Evolutionary conservation across 1,140 invertebrate genomes (phyloP).

Genomic region (Heliconius hewitsoni): DNA sequence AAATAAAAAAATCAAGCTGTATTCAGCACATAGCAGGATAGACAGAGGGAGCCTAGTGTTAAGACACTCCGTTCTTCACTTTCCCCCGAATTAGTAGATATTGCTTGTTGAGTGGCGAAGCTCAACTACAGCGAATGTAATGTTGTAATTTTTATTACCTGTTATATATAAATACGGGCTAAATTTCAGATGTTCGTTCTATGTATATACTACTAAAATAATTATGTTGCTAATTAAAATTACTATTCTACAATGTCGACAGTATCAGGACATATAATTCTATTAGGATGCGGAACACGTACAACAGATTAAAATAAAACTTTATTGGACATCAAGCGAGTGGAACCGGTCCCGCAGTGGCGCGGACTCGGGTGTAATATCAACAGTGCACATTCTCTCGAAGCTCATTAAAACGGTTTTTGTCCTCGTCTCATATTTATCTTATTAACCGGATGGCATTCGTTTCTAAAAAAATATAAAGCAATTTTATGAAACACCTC

Average conservation of each 20-base stretch:
- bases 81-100: too few relatives aligned
- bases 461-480: slow-evolving; percentile 55
- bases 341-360: slow-evolving; percentile 50
- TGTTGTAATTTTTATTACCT: too few relatives aligned
- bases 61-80: too few relatives aligned
- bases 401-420: slow-evolving; percentile 66
- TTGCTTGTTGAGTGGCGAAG: too few relatives aligned
- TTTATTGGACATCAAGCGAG: slow-evolving; percentile 27
- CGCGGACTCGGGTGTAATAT: slow-evolving; percentile 55
- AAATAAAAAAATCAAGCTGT: too few relatives aligned
- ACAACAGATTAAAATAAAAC: slow-evolving; percentile 6
- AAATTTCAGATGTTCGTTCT: too few relatives aligned
- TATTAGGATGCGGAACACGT: slow-evolving; percentile 39
- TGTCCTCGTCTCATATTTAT: slow-evolving; percentile 65
- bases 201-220: not conserved
- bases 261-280: slow-evolving; percentile 41
- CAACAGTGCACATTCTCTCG: slow-evolving; percentile 61
- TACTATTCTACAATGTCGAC: not conserved
- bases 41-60: too few relatives aligned
- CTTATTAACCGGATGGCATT: slow-evolving; percentile 55
- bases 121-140: too few relatives aligned
- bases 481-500: slow-evolving; percentile 52
- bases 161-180: too few relatives aligned
- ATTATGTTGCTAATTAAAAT: not conserved
- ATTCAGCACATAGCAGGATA: too few relatives aligned